Base-by-base conservation (phyloP, 2,113 vertebrate genomes). In the Zosterops hypoxanthus region DNA sequence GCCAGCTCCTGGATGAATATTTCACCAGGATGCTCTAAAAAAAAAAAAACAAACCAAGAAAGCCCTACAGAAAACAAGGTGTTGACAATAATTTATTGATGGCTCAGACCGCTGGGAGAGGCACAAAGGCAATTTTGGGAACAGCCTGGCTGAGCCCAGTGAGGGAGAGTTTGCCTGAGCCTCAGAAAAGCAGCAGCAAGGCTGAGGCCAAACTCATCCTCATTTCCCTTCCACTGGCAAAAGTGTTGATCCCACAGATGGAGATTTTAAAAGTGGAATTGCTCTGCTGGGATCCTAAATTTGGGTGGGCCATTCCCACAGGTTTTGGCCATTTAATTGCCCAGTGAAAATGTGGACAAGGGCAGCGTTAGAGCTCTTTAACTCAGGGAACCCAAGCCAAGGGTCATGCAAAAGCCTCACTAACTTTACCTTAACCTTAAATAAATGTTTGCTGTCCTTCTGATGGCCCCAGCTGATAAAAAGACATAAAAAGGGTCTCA, bases 1-100 rank as follows among this genome's bases (percentile, higher is more conserved):
- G 80, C 78, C 76, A 57, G 86, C 21, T 88, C 89, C 78, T 47
- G 66, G 49, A 88, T 95, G 88, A 96, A 96, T 96, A 95, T 96
- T 97, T 95, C 85, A 94, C 83, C 61, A 88, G 75, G 25, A 53
- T 3, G 9, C 78, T 95, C 73, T 11, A 82, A 87, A 39, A 61
- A 60, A 60, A 76, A 55, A 85, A 82, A 72, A 29, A n/a, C n/a
- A n/a, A 81, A 20, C 21, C 46, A 22, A 23, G 3, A 82, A 81
- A 76, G 60, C 53, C 49, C 34, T 73, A 41, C 23, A 42, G 85
- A 94, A 96, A 94, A 86, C 86, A 82, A 94, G 91, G 92, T 41
- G 77, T 73, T 3, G 2, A 29, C 39, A 44, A 75, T 95, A 82
- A 95, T 93, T 97, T 97, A 94, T 93, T 85, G 80, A 94, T 87